Conservation (phyloP, 2,797 vertebrate genomes). For the Semaprochilodus insignis region DNA sequence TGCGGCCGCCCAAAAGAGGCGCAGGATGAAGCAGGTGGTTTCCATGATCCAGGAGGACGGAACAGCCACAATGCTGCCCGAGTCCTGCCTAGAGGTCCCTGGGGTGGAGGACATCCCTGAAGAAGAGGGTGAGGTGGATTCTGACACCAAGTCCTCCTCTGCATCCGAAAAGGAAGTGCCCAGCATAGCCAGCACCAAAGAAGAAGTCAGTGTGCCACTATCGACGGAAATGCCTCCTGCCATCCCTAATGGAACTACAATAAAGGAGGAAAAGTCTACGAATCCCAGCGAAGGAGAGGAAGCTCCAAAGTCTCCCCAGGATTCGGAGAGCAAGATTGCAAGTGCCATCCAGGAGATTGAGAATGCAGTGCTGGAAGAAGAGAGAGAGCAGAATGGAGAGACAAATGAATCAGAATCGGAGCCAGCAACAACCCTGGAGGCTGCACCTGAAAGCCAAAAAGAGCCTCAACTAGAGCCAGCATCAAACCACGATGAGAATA, state of each 20-base stretch:
- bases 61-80: conserved; percentile 57
- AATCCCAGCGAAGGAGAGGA: conserved; percentile 8
- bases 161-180: conserved; percentile 62
- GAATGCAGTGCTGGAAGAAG: conserved; percentile 55
- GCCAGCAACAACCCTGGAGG: neutral
- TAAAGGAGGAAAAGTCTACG: conserved; percentile 54
- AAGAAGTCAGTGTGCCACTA: conserved; percentile 4
- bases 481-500: conserved; percentile 12
- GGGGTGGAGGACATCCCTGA: conserved; percentile 68
- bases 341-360: conserved; percentile 51
- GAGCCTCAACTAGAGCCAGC: neutral
- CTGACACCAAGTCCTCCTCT: conserved; percentile 39
- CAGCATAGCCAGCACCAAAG: conserved; percentile 63
- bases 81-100: conserved; percentile 71
- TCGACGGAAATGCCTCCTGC: conserved; percentile 25
- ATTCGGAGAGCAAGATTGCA: conserved; percentile 48
- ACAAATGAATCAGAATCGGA: conserved; percentile 22
- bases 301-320: conserved; percentile 29
- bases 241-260: conserved; percentile 69
- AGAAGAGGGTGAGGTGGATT: neutral
- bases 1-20: conserved; percentile 71
- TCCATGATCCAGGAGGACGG: conserved; percentile 88
- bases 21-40: conserved; percentile 89
- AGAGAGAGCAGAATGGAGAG: conserved; percentile 35
- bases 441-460: neutral